These are phyloP conservation scores for Melopsittacus undulatus DNA, from an alignment of 2,797 vertebrate species.

Conservation along the genomic window DNA sequence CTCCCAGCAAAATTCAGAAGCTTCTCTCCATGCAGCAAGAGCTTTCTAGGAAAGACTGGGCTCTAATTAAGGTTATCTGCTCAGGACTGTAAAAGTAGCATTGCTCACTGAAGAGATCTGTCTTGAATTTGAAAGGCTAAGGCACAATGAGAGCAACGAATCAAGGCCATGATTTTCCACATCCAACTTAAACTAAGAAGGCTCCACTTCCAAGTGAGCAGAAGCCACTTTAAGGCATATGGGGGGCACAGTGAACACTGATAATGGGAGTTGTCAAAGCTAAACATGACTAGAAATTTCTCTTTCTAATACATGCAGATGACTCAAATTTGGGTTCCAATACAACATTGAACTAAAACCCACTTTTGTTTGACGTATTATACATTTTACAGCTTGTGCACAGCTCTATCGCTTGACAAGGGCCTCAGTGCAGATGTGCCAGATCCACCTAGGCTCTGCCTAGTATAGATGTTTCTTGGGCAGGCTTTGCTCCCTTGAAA, in stretches of 20 bases:
- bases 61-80: neutral
- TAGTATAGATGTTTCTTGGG: too few relatives aligned
- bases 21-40: neutral
- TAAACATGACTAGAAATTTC: neutral
- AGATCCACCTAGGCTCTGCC: neutral
- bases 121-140: neutral
- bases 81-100: neutral
- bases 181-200: neutral
- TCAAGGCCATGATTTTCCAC: neutral
- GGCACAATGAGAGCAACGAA: neutral
- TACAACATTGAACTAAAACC: neutral
- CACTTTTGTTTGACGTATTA: constrained; percentile 25
- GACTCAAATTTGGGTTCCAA: neutral
- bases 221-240: neutral
- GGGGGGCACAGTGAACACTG: neutral
- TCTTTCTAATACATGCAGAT: neutral
- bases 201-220: neutral
- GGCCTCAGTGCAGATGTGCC: neutral
- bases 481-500: neutral
- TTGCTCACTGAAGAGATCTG: neutral
- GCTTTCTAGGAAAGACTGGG: neutral
- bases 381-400: neutral
- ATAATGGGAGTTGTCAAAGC: neutral
- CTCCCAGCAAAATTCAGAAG: neutral
- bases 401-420: neutral